Evolutionary conservation across 1,140 invertebrate genomes (phyloP).

Genomic region (Myzus persicae): DNA sequence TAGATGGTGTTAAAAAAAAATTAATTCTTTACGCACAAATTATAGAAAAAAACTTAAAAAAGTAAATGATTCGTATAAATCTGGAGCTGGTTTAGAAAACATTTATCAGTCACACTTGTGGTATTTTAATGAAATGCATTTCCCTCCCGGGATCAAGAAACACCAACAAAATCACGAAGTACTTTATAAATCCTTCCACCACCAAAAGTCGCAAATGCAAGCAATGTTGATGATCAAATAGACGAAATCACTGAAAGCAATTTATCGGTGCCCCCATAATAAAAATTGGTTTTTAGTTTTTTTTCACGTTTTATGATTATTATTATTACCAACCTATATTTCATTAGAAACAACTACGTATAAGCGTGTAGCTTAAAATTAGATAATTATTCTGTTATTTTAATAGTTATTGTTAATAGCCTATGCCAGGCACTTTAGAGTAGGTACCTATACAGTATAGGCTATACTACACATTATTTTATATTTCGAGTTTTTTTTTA

Average conservation of each 20-base stretch:
- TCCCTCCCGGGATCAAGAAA: conserved; percentile 59
- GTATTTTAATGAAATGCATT: conserved; percentile 61
- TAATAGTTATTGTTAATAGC: too few relatives aligned
- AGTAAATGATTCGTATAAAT: conserved; percentile 17
- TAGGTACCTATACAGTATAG: too few relatives aligned
- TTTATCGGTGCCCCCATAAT: too few relatives aligned
- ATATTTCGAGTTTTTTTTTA: too few relatives aligned
- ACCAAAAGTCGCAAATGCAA: conserved; percentile 30
- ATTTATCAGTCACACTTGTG: conserved; percentile 59
- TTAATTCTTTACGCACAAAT: conserved; percentile 58
- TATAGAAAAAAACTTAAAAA: conserved; percentile 3
- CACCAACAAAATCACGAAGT: conserved; percentile 45
- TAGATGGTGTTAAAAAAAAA: conserved; percentile 11
- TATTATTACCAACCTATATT: too few relatives aligned
- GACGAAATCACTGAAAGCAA: conserved; percentile 25
- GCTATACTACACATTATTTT: too few relatives aligned
- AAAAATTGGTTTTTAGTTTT: too few relatives aligned
- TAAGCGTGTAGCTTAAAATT: too few relatives aligned
- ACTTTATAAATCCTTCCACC: conserved; percentile 5
- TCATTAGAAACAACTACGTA: too few relatives aligned
- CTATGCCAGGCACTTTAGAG: too few relatives aligned
- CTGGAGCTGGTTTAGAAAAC: conserved; percentile 60
- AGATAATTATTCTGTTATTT: too few relatives aligned
- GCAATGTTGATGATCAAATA: conserved; percentile 27
- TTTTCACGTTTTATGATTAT: too few relatives aligned